These are phyloP conservation scores for Ptiloglossa arizonensis DNA, from an alignment of 1,140 invertebrate genomes.

Conservation along the genomic window DNA sequence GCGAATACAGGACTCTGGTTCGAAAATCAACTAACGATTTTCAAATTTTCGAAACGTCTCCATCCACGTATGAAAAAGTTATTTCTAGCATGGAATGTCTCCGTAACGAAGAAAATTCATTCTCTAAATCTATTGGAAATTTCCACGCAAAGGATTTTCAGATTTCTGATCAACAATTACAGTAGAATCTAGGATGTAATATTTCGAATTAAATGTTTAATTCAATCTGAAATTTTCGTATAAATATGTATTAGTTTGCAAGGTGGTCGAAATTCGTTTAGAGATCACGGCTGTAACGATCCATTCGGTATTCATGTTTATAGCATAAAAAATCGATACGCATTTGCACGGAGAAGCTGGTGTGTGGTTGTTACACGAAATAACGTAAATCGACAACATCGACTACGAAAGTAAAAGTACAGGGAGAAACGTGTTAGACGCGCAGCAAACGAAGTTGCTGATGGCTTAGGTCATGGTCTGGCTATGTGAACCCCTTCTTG, in stretches of 20 bases:
- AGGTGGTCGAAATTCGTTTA: slow-evolving; percentile 43
- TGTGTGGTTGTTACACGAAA: slow-evolving; percentile 50
- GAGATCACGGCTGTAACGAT: slow-evolving; percentile 53
- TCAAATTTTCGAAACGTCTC: too few species aligned
- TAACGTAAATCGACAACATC: slow-evolving; percentile 51
- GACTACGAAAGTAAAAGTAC: slow-evolving; percentile 47
- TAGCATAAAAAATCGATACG: slow-evolving; percentile 49
- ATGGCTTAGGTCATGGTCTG: slow-evolving; percentile 40
- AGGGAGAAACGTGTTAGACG: slow-evolving; percentile 36
- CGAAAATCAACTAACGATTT: too few species aligned
- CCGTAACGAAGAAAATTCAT: too few species aligned
- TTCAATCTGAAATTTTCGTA: slow-evolving; percentile 51
- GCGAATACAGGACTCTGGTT: too few species aligned
- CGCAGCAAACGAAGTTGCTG: slow-evolving; percentile 23
- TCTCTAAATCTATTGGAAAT: too few species aligned
- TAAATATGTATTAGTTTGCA: slow-evolving; percentile 35
- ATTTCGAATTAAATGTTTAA: slow-evolving; percentile 35
- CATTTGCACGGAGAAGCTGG: slow-evolving; percentile 24
- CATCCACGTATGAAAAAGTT: too few species aligned
- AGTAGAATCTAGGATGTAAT: slow-evolving; percentile 2
- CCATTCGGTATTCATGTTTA: slow-evolving; percentile 51
- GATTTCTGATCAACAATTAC: not conserved
- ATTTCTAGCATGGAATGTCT: too few species aligned
- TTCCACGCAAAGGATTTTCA: too few species aligned
- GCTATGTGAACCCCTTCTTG: not conserved